Conservation (phyloP, 1,140 invertebrate species). For the Rhopalosiphum padi region DNA sequence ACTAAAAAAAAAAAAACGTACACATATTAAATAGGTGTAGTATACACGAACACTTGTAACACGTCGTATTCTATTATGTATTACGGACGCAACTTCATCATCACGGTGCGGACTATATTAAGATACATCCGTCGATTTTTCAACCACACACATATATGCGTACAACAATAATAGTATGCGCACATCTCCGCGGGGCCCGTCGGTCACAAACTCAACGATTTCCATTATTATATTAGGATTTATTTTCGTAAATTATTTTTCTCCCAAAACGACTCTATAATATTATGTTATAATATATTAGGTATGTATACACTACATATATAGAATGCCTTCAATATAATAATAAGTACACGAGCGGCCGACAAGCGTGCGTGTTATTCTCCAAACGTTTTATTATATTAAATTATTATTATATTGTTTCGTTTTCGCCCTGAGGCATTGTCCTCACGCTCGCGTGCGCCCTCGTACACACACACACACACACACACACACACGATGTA, state of each 20-base stretch:
- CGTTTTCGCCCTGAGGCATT: conserved; percentile 44
- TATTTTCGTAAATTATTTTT: conserved; percentile 36
- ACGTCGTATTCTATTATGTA: not conserved
- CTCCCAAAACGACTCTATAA: not conserved
- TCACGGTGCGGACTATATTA: not conserved
- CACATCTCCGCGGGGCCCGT: not conserved
- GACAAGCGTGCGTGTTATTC: not conserved
- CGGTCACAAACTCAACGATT: conserved; percentile 25
- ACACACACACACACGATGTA: not conserved
- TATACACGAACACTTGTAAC: not conserved
- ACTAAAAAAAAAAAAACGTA: not conserved
- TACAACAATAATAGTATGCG: not conserved
- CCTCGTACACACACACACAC: not conserved
- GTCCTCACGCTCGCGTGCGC: not conserved
- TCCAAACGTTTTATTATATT: not conserved
- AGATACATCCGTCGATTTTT: conserved; percentile 9
- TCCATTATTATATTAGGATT: conserved; percentile 44
- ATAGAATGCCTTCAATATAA: not conserved
- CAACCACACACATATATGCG: not conserved
- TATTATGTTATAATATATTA: conserved; percentile 10
- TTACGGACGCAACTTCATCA: not conserved
- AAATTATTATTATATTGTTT: conserved; percentile 32
- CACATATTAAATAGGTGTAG: not conserved
- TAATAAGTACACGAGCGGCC: not conserved
- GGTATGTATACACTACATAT: not conserved